These are phyloP conservation scores for Anhinga anhinga DNA, from an alignment of 2,113 vertebrate genomes.

Conservation along the genomic window DNA sequence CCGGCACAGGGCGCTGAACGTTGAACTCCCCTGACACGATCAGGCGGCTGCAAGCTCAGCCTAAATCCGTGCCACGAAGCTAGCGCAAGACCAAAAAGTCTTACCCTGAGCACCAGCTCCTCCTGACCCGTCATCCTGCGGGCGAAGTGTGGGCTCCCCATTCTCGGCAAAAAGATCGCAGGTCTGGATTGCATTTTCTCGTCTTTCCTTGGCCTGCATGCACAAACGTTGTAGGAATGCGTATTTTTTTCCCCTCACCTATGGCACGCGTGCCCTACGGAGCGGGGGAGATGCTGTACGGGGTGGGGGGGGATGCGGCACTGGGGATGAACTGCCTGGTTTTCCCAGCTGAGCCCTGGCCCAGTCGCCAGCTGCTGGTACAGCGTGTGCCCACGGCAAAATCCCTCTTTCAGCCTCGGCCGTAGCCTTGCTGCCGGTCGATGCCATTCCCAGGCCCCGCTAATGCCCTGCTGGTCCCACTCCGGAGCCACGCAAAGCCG, in stretches of 20 bases:
- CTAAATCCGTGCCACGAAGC: accelerated
- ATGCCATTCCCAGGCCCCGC: not conserved
- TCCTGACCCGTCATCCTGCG: accelerated
- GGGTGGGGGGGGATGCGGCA: not conserved
- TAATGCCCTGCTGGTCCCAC: not conserved
- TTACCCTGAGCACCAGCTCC: accelerated
- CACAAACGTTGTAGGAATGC: accelerated
- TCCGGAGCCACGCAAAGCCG: not conserved
- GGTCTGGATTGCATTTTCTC: too few species aligned
- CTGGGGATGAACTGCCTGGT: not conserved
- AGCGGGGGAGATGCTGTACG: not conserved
- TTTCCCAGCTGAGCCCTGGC: not conserved
- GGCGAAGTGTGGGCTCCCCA: accelerated
- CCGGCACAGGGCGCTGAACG: accelerated
- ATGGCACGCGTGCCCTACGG: accelerated
- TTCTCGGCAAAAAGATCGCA: not conserved
- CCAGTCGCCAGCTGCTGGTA: not conserved
- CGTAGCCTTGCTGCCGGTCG: not conserved
- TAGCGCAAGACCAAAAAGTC: too few species aligned
- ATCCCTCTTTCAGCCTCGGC: too few species aligned
- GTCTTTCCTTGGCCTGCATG: accelerated
- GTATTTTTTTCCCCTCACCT: accelerated
- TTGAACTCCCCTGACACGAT: accelerated
- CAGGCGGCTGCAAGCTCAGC: accelerated
- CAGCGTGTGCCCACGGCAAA: not conserved